Percentiles rank a stretch among this genome's conserved stretches.
Conservation (phyloP, 2,797 vertebrate species). For the Moxostoma hubbsi region DNA sequence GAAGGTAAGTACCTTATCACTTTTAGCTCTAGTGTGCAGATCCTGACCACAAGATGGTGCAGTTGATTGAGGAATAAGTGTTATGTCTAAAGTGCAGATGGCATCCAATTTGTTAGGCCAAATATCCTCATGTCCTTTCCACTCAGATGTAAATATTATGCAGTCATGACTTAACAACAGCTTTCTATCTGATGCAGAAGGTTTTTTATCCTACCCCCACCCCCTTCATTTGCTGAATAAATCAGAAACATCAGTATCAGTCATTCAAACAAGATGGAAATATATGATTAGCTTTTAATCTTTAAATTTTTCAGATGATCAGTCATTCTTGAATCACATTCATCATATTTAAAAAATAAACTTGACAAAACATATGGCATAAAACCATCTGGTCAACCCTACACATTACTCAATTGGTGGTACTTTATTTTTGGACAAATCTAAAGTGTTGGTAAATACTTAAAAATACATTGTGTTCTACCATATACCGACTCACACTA, state of each 20-base stretch:
- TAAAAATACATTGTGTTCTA: background rate
- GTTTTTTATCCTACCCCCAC: background rate
- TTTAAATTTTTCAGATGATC: background rate
- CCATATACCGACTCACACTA: conserved; percentile 21
- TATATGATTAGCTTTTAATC: background rate
- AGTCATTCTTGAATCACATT: background rate
- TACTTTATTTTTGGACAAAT: background rate
- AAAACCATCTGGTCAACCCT: background rate
- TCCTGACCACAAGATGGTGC: conserved; percentile 49
- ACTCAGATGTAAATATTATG: background rate
- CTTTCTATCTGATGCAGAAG: background rate
- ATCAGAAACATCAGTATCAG: background rate
- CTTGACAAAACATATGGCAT: background rate
- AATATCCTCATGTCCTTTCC: background rate
- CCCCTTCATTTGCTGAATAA: too few species aligned
- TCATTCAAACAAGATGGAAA: background rate
- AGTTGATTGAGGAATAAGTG: conserved; percentile 25
- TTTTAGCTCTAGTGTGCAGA: too few species aligned
- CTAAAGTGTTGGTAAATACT: background rate
- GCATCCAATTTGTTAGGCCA: background rate
- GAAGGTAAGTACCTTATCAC: too few species aligned
- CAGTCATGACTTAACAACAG: background rate
- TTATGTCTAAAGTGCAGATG: background rate
- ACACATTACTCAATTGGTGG: background rate
- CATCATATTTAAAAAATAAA: background rate